Conservation (phyloP, 2,888 invertebrate species). For the Anthophora plumipes region DNA sequence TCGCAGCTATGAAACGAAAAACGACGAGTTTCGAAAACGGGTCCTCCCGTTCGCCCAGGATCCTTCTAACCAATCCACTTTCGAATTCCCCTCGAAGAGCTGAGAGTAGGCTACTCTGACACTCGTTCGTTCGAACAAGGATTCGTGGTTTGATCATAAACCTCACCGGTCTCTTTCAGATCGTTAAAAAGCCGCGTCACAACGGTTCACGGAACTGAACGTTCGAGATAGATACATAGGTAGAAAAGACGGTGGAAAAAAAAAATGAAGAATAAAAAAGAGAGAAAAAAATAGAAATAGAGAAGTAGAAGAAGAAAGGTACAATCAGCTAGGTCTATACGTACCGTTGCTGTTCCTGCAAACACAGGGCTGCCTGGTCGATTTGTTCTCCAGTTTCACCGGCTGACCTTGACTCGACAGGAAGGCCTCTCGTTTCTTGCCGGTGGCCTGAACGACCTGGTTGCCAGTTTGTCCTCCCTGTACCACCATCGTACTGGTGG, state of each 20-base stretch:
- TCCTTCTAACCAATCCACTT: slow-evolving; percentile 9
- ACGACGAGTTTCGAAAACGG: not conserved
- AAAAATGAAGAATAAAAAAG: not conserved
- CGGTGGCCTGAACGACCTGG: slow-evolving; percentile 73
- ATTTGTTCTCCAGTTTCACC: slow-evolving; percentile 82
- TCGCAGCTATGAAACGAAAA: not conserved
- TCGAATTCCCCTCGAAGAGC: not conserved
- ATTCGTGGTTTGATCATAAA: slow-evolving; percentile 15
- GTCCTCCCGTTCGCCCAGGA: not conserved
- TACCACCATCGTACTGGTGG: slow-evolving; percentile 75
- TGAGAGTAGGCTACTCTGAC: not conserved
- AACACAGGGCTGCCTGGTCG: slow-evolving; percentile 79
- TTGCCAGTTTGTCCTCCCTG: slow-evolving; percentile 75
- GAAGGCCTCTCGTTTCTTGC: slow-evolving; percentile 81
- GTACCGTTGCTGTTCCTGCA: slow-evolving; percentile 81
- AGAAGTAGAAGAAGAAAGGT: not conserved
- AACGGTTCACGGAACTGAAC: not conserved
- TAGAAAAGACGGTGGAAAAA: not conserved
- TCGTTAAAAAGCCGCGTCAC: slow-evolving; percentile 29
- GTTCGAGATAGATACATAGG: not conserved
- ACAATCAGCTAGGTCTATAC: slow-evolving; percentile 40
- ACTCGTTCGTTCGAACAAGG: slow-evolving; percentile 8
- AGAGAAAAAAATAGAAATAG: not conserved
- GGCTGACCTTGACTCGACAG: slow-evolving; percentile 81
- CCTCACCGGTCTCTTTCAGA: slow-evolving; percentile 5